These are phyloP conservation scores for Trilocha varians DNA, from an alignment of 2,888 invertebrate genomes.

Conservation along the genomic window DNA sequence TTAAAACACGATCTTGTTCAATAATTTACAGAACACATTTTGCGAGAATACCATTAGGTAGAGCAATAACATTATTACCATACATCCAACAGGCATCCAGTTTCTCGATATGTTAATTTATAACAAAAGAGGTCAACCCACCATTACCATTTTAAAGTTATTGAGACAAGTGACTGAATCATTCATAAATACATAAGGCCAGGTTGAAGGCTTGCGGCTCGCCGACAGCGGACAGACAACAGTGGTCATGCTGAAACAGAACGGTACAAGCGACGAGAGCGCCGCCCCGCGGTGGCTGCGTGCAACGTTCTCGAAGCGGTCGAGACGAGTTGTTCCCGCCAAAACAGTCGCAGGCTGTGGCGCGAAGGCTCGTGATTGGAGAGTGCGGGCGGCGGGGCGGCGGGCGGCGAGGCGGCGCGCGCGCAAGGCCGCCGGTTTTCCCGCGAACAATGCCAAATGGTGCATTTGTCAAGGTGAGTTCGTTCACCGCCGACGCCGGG, in stretches of 20 bases:
- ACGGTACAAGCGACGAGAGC: slow-evolving; percentile 31
- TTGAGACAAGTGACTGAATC: neutral
- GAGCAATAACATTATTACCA: too few species aligned
- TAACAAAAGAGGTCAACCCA: neutral
- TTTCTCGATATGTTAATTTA: too few species aligned
- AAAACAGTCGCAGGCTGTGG: slow-evolving; percentile 68
- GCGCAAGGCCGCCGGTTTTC: slow-evolving; percentile 72
- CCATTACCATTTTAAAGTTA: neutral
- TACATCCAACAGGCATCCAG: too few species aligned
- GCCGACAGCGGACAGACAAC: slow-evolving; percentile 5
- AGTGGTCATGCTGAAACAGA: slow-evolving; percentile 43
- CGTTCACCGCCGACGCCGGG: slow-evolving; percentile 70
- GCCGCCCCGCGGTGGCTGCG: slow-evolving; percentile 28
- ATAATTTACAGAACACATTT: neutral
- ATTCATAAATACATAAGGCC: neutral
- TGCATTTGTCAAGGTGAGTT: slow-evolving; percentile 74
- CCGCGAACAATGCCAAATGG: slow-evolving; percentile 74
- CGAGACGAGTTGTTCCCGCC: slow-evolving; percentile 46
- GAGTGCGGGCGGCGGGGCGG: slow-evolving; percentile 37
- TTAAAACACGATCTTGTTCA: slow-evolving; percentile 7
- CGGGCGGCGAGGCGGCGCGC: slow-evolving; percentile 52
- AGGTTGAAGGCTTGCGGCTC: neutral
- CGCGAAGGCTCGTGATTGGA: slow-evolving; percentile 66
- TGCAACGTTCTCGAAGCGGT: slow-evolving; percentile 23
- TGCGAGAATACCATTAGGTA: too few species aligned